phyloP scores from a whole-genome alignment of 2,113 vertebrate species.

The Microcebus lehilahytsara region DNA sequence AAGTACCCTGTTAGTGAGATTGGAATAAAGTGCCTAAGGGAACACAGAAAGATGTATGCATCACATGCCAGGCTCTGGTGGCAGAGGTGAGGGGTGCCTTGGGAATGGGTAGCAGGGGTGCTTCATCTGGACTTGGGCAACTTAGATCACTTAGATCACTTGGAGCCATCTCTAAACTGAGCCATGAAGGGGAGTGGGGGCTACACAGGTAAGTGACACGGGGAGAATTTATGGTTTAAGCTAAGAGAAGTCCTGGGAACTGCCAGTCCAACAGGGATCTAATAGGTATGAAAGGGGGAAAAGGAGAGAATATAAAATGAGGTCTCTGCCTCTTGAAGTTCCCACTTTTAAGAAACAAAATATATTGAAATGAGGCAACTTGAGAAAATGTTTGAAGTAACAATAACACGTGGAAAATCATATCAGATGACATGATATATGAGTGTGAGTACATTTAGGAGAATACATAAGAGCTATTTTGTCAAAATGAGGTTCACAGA shows the following conservation, averaged over 20 bases:
- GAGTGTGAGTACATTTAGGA: not conserved
- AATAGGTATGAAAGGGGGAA: not conserved
- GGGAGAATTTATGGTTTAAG: not conserved
- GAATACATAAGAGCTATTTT: not conserved
- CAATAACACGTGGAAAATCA: not conserved
- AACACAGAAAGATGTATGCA: not conserved
- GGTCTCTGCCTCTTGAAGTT: not conserved
- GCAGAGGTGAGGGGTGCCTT: not conserved
- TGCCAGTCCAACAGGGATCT: not conserved
- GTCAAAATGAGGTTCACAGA: not conserved
- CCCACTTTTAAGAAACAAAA: not conserved
- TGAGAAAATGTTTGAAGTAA: not conserved
- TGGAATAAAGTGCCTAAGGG: constrained; percentile 13
- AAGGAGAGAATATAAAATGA: not conserved
- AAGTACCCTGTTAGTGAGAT: not conserved
- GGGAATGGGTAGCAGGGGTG: fast-evolving
- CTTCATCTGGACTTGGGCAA: not conserved
- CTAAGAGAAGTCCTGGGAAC: not conserved
- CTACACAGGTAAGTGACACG: not conserved
- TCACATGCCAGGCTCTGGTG: not conserved
- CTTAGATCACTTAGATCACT: too few relatives aligned
- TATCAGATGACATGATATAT: not conserved
- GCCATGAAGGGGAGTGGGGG: not conserved
- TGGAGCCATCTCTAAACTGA: not conserved
- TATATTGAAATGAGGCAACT: not conserved